Evolutionary conservation across 2,888 invertebrate genomes (phyloP).

Genomic region (Alcis repandata): DNA sequence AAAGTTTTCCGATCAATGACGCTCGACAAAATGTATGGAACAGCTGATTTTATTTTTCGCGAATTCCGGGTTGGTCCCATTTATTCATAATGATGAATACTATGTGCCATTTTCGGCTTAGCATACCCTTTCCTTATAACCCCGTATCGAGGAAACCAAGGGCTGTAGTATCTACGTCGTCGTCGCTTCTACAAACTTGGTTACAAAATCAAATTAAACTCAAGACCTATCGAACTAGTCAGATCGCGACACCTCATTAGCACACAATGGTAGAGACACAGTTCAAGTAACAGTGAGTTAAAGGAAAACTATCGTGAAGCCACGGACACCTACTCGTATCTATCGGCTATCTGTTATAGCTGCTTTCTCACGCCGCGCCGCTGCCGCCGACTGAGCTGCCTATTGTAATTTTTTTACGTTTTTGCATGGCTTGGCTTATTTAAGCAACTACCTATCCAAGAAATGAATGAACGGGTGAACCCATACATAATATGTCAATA

Average conservation of each 20-base stretch:
- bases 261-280: conserved; percentile 54
- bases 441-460: not conserved
- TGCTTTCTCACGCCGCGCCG: conserved; percentile 45
- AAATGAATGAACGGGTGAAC: conserved; percentile 1
- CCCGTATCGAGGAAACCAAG: no score
- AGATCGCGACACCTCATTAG: conserved; percentile 49
- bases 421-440: conserved; percentile 1
- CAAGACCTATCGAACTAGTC: conserved; percentile 16
- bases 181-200: not conserved
- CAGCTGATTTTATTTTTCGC: no score
- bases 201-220: conserved; percentile 13
- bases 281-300: conserved; percentile 7
- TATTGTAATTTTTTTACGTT: conserved; percentile 22
- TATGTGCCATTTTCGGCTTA: no score
- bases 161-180: not conserved
- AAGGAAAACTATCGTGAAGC: conserved; percentile 45
- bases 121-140: no score
- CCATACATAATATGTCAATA: no score
- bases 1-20: no score
- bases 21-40: no score
- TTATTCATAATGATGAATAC: no score
- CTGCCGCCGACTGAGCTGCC: not conserved
- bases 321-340: not conserved
- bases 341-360: conserved; percentile 25
- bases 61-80: no score